phyloP scores from a whole-genome alignment of 2,113 vertebrate species.

The Oreochromis niloticus region DNA sequence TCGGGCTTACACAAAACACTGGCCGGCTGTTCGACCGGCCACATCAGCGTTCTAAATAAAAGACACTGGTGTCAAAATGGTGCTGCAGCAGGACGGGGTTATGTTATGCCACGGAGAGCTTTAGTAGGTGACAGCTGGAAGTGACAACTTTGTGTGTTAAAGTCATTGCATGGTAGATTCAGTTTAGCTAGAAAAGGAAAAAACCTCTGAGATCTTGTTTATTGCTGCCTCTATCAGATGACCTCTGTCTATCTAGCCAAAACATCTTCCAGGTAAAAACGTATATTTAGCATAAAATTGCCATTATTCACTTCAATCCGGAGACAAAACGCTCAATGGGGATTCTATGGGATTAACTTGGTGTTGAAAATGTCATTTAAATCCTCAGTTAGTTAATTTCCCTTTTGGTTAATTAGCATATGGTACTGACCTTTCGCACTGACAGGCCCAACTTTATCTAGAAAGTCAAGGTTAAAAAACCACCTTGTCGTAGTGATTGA shows the following conservation, averaged over 20 bases:
- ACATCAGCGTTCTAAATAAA: slow-evolving; percentile 58
- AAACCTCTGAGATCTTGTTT: background rate
- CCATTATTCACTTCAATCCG: slow-evolving; percentile 44
- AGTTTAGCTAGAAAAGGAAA: background rate
- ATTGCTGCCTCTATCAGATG: background rate
- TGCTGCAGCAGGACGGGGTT: background rate
- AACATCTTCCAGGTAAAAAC: slow-evolving; percentile 19
- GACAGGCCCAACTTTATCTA: slow-evolving; percentile 76
- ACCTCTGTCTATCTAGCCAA: background rate
- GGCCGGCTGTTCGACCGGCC: slow-evolving; percentile 32
- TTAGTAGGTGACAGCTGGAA: background rate
- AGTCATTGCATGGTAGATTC: background rate
- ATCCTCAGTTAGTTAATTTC: slow-evolving; percentile 77
- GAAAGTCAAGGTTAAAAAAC: slow-evolving; percentile 76
- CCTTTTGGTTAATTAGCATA: slow-evolving; percentile 83
- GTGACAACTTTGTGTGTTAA: slow-evolving; percentile 9
- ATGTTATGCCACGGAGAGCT: background rate
- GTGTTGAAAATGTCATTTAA: slow-evolving; percentile 72
- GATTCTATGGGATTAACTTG: slow-evolving; percentile 55
- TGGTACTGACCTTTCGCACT: slow-evolving; percentile 73
- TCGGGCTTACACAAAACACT: slow-evolving; percentile 54
- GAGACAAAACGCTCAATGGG: slow-evolving; percentile 27
- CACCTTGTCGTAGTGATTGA: slow-evolving; percentile 67
- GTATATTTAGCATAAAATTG: slow-evolving; percentile 43
- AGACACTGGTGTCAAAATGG: slow-evolving; percentile 46